Evolutionary conservation across 2,797 vertebrate species (phyloP).

Genomic region (Gallirallus australis): DNA sequence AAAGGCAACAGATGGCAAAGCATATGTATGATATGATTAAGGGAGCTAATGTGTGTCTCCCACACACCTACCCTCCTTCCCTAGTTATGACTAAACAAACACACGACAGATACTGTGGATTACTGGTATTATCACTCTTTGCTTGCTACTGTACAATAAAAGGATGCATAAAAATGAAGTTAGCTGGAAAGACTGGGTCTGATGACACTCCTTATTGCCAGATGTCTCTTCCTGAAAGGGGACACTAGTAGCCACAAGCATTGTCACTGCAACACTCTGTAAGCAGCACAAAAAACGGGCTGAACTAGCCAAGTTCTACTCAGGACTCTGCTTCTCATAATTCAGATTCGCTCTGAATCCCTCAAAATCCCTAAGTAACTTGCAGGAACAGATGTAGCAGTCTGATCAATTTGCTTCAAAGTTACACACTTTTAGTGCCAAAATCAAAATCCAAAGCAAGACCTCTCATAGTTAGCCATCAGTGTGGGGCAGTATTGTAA

Average conservation of each 20-base stretch:
- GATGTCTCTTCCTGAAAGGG: not conserved
- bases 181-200: not conserved
- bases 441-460: not conserved
- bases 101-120: conserved; percentile 17
- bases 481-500: not conserved
- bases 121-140: not conserved
- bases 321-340: not conserved
- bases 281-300: not conserved
- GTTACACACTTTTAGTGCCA: not conserved
- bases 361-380: not conserved
- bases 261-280: not conserved
- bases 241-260: not conserved
- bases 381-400: not conserved
- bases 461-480: not conserved
- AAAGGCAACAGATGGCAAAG: conserved; percentile 55
- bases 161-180: not conserved
- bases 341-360: not conserved
- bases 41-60: conserved; percentile 29
- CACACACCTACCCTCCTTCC: conserved; percentile 35
- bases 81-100: conserved; percentile 52
- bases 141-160: not conserved
- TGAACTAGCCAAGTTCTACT: not conserved
- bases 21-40: conserved; percentile 50
- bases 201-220: not conserved
- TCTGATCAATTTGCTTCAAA: not conserved